phyloP scores from a whole-genome alignment of 2,113 vertebrate genomes.

The Bothrops jararaca region DNA sequence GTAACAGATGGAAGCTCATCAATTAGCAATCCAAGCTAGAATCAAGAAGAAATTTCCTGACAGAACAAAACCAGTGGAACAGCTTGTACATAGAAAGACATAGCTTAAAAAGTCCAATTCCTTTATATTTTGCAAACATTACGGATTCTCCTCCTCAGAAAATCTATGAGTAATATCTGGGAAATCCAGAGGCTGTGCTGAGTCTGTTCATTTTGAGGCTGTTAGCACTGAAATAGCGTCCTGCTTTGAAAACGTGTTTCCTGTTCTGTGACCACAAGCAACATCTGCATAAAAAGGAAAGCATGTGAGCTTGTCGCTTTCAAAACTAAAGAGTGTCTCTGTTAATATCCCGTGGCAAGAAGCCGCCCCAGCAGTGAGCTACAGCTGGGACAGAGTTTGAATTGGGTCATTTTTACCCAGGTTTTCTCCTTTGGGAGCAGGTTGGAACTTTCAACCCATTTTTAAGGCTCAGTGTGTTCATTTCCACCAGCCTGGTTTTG shows the following conservation, averaged over 20 bases:
- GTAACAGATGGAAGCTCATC: no score
- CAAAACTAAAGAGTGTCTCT: neutral
- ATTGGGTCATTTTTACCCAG: no score
- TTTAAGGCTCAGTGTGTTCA: rapidly evolving
- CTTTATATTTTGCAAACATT: neutral
- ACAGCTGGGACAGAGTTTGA: neutral
- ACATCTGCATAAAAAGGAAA: neutral
- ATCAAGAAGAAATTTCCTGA: no score
- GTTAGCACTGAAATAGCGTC: neutral
- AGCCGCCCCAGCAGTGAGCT: neutral
- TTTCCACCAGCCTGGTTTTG: slow-evolving; percentile 21
- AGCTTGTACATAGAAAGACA: no score
- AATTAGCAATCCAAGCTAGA: no score
- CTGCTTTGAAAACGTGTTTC: neutral
- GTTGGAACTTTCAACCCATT: slow-evolving; percentile 32
- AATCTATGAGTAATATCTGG: neutral
- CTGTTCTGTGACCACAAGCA: neutral
- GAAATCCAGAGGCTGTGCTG: neutral
- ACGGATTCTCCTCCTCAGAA: neutral
- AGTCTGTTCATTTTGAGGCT: neutral
- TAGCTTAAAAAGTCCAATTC: neutral
- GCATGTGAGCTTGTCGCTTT: neutral
- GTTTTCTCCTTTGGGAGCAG: neutral
- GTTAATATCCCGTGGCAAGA: neutral
- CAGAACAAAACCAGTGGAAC: no score